Percentiles rank a stretch among this genome's conserved stretches.
Conservation (phyloP, 1,140 invertebrate species). For the Nymphalis io region DNA sequence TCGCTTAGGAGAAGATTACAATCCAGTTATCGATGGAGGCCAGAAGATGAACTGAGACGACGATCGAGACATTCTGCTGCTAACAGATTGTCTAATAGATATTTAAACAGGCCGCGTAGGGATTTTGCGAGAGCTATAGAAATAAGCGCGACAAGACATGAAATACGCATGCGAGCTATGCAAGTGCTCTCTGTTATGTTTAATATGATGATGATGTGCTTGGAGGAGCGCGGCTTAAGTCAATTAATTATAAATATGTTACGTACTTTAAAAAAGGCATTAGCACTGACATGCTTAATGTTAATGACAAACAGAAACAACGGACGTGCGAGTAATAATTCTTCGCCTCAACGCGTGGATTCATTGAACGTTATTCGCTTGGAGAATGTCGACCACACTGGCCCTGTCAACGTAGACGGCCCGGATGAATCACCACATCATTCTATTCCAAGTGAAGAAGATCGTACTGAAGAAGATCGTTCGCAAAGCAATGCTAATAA, state of each 20-base stretch:
- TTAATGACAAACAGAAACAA: conserved; percentile 68
- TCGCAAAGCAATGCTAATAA: conserved; percentile 36
- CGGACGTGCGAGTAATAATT: conserved; percentile 42
- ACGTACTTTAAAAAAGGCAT: conserved; percentile 70
- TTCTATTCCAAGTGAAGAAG: conserved; percentile 38
- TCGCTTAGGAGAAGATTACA: conserved; percentile 59
- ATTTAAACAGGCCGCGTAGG: conserved; percentile 54
- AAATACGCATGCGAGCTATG: conserved; percentile 76
- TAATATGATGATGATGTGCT: conserved; percentile 79
- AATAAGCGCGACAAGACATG: conserved; percentile 70
- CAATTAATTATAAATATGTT: conserved; percentile 77
- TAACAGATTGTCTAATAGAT: conserved; percentile 54
- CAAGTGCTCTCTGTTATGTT: conserved; percentile 78
- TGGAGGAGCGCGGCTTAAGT: conserved; percentile 71
- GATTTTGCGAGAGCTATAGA: conserved; percentile 65
- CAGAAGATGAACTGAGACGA: conserved; percentile 61
- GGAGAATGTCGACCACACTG: conserved; percentile 64
- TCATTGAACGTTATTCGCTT: conserved; percentile 62
- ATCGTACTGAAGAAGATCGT: conserved; percentile 44
- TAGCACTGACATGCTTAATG: conserved; percentile 75
- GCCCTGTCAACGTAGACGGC: conserved; percentile 65
- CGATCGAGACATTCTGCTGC: conserved; percentile 51
- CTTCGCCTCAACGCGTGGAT: conserved; percentile 51
- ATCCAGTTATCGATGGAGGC: conserved; percentile 58
- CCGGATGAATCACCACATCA: conserved; percentile 52